Percentiles rank a stretch among this genome's conserved stretches.
These are phyloP conservation scores for Drosophila algonquin DNA, from an alignment of 2,888 invertebrate genomes.

Conservation along the genomic window DNA sequence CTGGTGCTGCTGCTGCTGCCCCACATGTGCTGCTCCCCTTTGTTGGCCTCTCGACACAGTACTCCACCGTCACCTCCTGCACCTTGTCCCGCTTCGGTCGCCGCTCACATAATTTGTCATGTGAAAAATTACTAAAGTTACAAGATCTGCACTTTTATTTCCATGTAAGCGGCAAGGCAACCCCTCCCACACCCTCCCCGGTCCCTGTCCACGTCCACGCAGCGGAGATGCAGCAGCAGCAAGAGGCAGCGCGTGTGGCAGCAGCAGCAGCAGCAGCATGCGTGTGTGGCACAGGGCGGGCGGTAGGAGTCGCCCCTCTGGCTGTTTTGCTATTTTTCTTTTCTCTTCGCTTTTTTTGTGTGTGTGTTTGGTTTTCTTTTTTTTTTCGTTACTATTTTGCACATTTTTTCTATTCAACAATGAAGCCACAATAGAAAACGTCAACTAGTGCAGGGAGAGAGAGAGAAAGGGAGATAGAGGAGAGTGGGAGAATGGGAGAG, in stretches of 20 bases:
- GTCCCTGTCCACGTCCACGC: conserved; percentile 26
- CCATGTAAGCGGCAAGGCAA: conserved; percentile 50
- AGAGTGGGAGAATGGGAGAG: background rate
- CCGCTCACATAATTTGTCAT: conserved; percentile 81
- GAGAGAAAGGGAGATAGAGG: background rate
- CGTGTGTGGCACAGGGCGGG: conserved; percentile 2
- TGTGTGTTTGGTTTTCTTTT: conserved; percentile 36
- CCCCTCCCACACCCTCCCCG: background rate
- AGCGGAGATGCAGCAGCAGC: conserved; percentile 39
- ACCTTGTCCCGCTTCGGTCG: conserved; percentile 43
- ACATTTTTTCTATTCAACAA: conserved; percentile 79
- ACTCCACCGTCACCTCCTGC: conserved; percentile 8
- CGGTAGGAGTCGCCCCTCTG: background rate
- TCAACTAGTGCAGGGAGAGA: conserved; percentile 68
- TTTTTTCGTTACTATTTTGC: conserved; percentile 77
- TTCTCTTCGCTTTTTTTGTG: conserved; percentile 66
- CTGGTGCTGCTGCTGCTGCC: background rate
- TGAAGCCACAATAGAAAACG: conserved; percentile 80
- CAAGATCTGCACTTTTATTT: conserved; percentile 78
- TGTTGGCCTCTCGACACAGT: conserved; percentile 49
- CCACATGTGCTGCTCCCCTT: conserved; percentile 27
- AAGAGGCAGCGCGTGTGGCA: conserved; percentile 17
- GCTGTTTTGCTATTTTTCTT: conserved; percentile 61
- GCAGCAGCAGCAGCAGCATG: conserved; percentile 37
- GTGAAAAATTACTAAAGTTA: conserved; percentile 82